Percentiles rank a stretch among this genome's conserved stretches.
Conservation (phyloP, 2,888 invertebrate species). For the Drosophila yooni region DNA sequence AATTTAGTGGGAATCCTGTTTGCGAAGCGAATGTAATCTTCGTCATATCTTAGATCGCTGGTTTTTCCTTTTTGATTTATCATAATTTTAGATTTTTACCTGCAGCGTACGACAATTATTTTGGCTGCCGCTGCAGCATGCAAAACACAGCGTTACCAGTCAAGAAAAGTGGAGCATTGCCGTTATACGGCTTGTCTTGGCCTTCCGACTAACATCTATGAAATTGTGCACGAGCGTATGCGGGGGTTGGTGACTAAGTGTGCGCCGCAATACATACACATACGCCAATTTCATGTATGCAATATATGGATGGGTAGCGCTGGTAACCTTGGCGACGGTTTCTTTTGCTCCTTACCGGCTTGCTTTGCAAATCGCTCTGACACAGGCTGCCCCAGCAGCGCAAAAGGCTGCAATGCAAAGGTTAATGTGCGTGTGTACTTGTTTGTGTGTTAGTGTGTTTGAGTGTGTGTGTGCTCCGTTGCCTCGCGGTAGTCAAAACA, state of each 20-base stretch:
- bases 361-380: slow-evolving; percentile 54
- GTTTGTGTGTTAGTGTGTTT: slow-evolving; percentile 14
- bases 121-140: slow-evolving; percentile 29
- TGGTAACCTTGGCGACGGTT: slow-evolving; percentile 70
- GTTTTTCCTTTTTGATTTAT: slow-evolving; percentile 3
- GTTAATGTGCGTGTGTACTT: slow-evolving; percentile 14
- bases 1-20: not conserved
- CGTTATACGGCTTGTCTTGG: slow-evolving; percentile 44
- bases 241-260: slow-evolving; percentile 8
- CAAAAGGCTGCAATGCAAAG: slow-evolving; percentile 12
- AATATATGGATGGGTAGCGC: slow-evolving; percentile 39
- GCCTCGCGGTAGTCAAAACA: slow-evolving; percentile 52
- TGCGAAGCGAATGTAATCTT: not conserved
- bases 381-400: slow-evolving; percentile 20
- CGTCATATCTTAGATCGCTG: not conserved
- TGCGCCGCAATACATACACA: slow-evolving; percentile 1
- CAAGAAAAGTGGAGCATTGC: slow-evolving; percentile 49
- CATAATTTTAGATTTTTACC: slow-evolving; percentile 28
- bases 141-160: slow-evolving; percentile 34
- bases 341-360: slow-evolving; percentile 52
- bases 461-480: slow-evolving; percentile 34
- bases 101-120: slow-evolving; percentile 17
- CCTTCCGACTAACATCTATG: slow-evolving; percentile 12
- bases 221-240: slow-evolving; percentile 3
- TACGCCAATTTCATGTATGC: slow-evolving; percentile 33